A percentile compares a stretch with the other conserved stretches of the same genome.
Conservation (phyloP, 2,797 vertebrate genomes). For the Enteromius thamalakanensis region DNA sequence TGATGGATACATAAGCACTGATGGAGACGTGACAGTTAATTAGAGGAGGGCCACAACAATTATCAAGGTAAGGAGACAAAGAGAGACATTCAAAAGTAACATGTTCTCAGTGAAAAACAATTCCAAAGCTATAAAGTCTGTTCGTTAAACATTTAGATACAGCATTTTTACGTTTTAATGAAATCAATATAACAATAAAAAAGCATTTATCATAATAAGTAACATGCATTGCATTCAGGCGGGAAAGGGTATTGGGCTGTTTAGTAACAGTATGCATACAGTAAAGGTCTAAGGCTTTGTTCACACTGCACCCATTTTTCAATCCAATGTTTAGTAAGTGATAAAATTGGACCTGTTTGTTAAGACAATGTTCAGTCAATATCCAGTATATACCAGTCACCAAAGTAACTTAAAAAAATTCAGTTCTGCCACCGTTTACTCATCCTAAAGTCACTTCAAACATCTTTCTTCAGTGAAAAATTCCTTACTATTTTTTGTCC, state of each 20-base stretch:
- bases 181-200: constrained; percentile 1
- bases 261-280: constrained; percentile 15
- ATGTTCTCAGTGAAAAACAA: constrained; percentile 4
- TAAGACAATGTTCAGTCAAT: constrained; percentile 5
- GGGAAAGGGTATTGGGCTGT: constrained; percentile 13
- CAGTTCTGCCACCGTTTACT: neutral
- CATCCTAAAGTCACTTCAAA: neutral
- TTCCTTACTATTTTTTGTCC: neutral
- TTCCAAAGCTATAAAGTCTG: neutral
- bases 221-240: constrained; percentile 36
- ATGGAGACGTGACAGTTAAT: constrained; percentile 9
- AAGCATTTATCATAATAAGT: constrained; percentile 20
- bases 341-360: neutral
- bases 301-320: constrained; percentile 10
- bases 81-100: constrained; percentile 17
- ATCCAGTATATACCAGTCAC: neutral
- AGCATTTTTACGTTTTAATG: neutral
- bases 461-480: neutral
- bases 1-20: constrained; percentile 20
- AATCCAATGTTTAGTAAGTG: neutral
- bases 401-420: neutral
- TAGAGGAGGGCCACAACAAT: neutral
- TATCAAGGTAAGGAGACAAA: constrained; percentile 25
- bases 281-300: constrained; percentile 23
- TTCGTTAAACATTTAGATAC: constrained; percentile 20